A percentile compares a stretch with the other conserved stretches of the same genome.
Conservation (phyloP, 2,888 invertebrate species). For the Caenorhabditis macrosperma region DNA sequence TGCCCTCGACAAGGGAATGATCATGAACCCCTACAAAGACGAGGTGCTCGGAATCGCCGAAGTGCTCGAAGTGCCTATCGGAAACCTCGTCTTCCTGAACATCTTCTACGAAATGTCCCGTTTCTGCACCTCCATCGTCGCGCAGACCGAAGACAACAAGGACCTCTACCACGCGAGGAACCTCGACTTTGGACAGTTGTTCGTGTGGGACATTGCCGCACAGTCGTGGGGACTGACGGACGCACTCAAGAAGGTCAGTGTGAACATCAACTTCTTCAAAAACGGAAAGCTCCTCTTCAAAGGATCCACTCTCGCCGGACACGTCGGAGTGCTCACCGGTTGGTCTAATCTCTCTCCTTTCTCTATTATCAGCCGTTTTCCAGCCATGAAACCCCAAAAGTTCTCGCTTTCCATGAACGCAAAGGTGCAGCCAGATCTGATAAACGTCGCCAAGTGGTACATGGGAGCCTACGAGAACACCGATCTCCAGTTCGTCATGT, state of each 20-base stretch:
- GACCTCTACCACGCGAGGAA: slow-evolving; percentile 70
- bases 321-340: slow-evolving; percentile 74
- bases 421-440: slow-evolving; percentile 66
- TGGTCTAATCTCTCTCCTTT: not conserved
- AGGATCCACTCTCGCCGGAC: slow-evolving; percentile 75
- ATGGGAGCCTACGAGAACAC: slow-evolving; percentile 58
- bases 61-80: slow-evolving; percentile 66
- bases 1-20: slow-evolving; percentile 65
- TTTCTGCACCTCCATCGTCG: slow-evolving; percentile 74
- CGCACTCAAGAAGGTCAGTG: slow-evolving; percentile 67
- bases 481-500: slow-evolving; percentile 72
- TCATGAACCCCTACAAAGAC: slow-evolving; percentile 70
- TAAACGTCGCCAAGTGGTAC: slow-evolving; percentile 68
- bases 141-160: slow-evolving; percentile 64
- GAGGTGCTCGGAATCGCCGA: slow-evolving; percentile 74
- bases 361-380: slow-evolving; percentile 21
- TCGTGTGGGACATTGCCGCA: slow-evolving; percentile 70
- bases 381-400: slow-evolving; percentile 69
- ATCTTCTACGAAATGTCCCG: slow-evolving; percentile 76
- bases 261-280: slow-evolving; percentile 71
- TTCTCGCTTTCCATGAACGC: slow-evolving; percentile 75
- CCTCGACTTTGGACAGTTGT: slow-evolving; percentile 74
- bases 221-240: slow-evolving; percentile 72
- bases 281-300: slow-evolving; percentile 71
- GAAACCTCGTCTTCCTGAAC: slow-evolving; percentile 73